Percentiles rank a stretch among this genome's conserved stretches.
phyloP scores from a whole-genome alignment of 2,888 invertebrate genomes.

The Tolmerus cingulatus region DNA sequence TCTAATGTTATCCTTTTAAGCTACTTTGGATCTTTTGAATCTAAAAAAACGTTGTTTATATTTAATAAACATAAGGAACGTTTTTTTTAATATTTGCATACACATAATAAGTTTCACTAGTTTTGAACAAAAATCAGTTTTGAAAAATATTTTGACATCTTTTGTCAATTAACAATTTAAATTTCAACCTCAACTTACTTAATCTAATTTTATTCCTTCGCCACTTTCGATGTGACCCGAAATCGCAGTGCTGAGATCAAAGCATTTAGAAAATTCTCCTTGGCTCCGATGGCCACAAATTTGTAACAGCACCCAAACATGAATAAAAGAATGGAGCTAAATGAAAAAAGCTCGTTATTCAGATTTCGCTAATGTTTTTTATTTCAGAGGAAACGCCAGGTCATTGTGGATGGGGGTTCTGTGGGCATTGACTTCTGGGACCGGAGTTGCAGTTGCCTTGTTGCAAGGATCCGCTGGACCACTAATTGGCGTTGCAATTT shows the following conservation, averaged over 20 bases:
- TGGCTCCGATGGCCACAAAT: background rate
- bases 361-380: background rate
- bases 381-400: constrained; percentile 72
- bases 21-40: background rate
- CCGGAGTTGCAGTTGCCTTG: constrained; percentile 85
- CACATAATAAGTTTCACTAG: no score
- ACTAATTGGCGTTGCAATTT: constrained; percentile 88
- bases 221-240: background rate
- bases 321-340: background rate
- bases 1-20: background rate
- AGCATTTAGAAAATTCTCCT: background rate
- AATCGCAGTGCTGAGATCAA: background rate
- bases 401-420: constrained; percentile 79
- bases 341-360: background rate
- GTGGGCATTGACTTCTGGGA: constrained; percentile 78
- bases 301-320: background rate
- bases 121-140: background rate
- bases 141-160: background rate
- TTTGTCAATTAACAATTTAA: background rate
- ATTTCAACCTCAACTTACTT: background rate
- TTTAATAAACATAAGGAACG: background rate
- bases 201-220: background rate
- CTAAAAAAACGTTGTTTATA: background rate
- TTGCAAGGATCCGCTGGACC: constrained; percentile 86
- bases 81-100: no score